Base-by-base conservation (phyloP, 2,888 invertebrate genomes). In the Tenthredo livida region DNA sequence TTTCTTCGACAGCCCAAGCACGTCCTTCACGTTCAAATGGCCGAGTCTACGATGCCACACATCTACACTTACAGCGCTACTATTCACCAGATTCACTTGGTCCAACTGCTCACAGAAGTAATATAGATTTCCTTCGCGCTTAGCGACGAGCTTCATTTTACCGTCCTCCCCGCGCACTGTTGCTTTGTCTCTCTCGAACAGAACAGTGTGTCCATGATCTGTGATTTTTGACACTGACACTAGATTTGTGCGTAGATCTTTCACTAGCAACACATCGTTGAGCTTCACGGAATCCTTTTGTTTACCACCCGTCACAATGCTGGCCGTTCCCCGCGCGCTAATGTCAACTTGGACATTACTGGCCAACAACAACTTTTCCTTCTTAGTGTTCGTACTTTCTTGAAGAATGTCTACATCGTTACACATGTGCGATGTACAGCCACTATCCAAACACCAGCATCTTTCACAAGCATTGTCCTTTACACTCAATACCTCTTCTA, bases 371-470 rank as follows among this genome's bases (percentile, higher is more conserved):
- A 65, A 29, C 25, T 65, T 65, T 65, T 21, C 21, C 25, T 29
- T 21, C 29, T 65, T 6, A 9, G 29, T 21, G 12, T 65, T 65
- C 25, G 65, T 65, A 29, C 21, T 10, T 21, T 65, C 29, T 10
- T 7, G 25, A 29, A 65, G 29, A 12, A 65, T 65, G 65, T 21
- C 25, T 29, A 12, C 65, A 29, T 65, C 65, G 21, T 65, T 21
- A 29, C 65, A 65, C 29, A 65, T 29, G 65, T 65, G 65, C 7
- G 65, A 65, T 29, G 65, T 65, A 29, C 65, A 65, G 25, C 65
- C 65, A n/a, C 65, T 65, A 65, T 65, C 65, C 25, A 65, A 29
- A 29, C 65, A 65, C 65, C 65, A 65, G 7, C 25, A 25, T 65
- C 29, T 29, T 29, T 29, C 29, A 29, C 29, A 29, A 2, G 29